phyloP scores from a whole-genome alignment of 1,140 invertebrate species.

The Geopemphigus sp. region DNA sequence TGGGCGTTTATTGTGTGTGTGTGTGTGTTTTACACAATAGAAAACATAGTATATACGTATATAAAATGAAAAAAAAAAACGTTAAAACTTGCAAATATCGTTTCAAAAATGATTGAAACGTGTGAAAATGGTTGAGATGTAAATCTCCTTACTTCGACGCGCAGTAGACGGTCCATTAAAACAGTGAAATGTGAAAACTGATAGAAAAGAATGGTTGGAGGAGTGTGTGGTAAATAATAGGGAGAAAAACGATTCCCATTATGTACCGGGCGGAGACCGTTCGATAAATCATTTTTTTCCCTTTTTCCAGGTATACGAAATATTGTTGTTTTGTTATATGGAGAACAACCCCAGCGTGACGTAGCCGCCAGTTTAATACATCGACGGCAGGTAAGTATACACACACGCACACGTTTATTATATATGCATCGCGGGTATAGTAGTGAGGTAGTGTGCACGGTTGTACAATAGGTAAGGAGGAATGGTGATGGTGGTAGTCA shows the following conservation, averaged over 20 bases:
- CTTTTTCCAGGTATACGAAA: conserved; percentile 37
- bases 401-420: no score
- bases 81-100: not conserved
- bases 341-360: conserved; percentile 36
- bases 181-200: conserved; percentile 26
- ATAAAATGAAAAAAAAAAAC: not conserved
- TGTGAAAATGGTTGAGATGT: conserved; percentile 24
- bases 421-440: no score
- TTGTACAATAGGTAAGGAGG: no score
- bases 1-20: no score
- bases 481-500: no score
- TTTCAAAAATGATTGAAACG: not conserved
- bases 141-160: not conserved
- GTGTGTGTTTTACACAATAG: not conserved
- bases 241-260: conserved; percentile 44
- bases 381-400: not conserved
- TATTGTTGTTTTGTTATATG: conserved; percentile 18
- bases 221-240: not conserved
- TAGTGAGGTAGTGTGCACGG: no score
- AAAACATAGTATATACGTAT: not conserved
- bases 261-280: not conserved
- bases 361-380: conserved; percentile 10
- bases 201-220: no score
- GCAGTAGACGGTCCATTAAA: conserved; percentile 1
- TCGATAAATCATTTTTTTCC: conserved; percentile 40